Base-by-base conservation (phyloP, 1,140 invertebrate species). In the Copidosoma floridanum region DNA sequence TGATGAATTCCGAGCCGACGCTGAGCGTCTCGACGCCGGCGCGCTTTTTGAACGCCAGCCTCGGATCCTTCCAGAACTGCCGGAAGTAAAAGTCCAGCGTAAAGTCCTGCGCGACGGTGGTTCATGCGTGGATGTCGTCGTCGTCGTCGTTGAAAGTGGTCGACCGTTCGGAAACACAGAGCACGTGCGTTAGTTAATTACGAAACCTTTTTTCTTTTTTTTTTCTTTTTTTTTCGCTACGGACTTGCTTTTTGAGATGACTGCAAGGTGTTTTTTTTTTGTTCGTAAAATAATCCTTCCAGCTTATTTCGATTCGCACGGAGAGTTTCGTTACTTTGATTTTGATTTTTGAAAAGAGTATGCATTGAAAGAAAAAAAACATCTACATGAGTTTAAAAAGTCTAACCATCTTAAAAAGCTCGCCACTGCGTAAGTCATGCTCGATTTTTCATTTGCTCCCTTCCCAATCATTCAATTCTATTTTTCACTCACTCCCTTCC, bases 81-180 rank as follows among this genome's bases (percentile, higher is more conserved):
- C 95, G 91, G 84, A 97, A 96, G 88, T 98, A 98, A 85, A 98
- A 95, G 85, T 98, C 96, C 85, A 97, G 82, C 61, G 95, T 98
- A 83, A 97, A 98, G 84, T 98, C 95, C 95, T 97, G 40, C 2
- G 21, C 50, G 35, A 4, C 2, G 35, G 20, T 11, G n/a, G 46
- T 32, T n/a, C n/a, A n/a, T 16, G 27, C 14, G 38, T n/a, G 38
- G n/a, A 18, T 48, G 11, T 43, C 44, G 12, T 14, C 44, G 44
- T 46, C 7, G 12, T 12, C 6, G 29, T 12, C 29, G 12, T 6
- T 8, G 12, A 6, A 32, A 32, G 12, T 8, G 29, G 29, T 12
- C 6, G 6, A 32, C 6, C 29, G 29, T 32, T 32, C n/a, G n/a
- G n/a, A n/a, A n/a, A 32, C 29, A 8, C 6, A 0, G 29, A 32